Evolutionary conservation across 2,888 invertebrate genomes (phyloP), one percentile per base, ranked within the genome.

Genomic region (Romanomermis culicivorax): DNA sequence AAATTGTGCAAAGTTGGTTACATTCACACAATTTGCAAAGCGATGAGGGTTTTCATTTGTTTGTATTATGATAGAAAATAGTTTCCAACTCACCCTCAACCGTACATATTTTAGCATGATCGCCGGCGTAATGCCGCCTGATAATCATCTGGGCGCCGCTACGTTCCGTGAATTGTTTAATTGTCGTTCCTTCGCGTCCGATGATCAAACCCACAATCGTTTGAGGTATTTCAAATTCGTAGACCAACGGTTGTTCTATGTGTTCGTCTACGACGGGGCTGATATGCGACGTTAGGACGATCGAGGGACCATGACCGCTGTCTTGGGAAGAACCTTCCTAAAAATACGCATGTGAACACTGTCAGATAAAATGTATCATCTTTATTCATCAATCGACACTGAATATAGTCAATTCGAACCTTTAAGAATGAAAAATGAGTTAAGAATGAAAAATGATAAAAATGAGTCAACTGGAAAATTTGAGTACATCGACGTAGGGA

Each of bases 181-280:
- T 66, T 20, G 68, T 68, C 57, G 65, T 65, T 51, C 68, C 68
- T 54, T 65, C 62, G 48, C 64, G 58, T 23, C 68, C 68, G 52
- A 68, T 68, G 26, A 68, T 62, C 25, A 68, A 60, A 23, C 68
- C 68, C 51, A 68, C 68, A 42, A 68, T 59, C 30, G 61, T 61
- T 57, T 67, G 66, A n/a, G 67, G 67, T 43, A 67, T 63, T 55
- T 68, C 67, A 56, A 67, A 68, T 54, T 67, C 67, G 62, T 67
- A 67, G 59, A 65, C 62, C 36, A 66, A 67, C 47, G 60, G 52
- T 27, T 11, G 4, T 27, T 49, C 50, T 11, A 49, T 27, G 4
- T 26, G 3, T 43, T 56, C 56, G n/a, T 45, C 55, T 23, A 45
- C 47, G 3, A 52, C 51, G 23, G 56, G 56, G 11, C 29, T 29